Evolutionary conservation across 2,797 vertebrate species (phyloP).

Genomic region (Tarsius wallacei): DNA sequence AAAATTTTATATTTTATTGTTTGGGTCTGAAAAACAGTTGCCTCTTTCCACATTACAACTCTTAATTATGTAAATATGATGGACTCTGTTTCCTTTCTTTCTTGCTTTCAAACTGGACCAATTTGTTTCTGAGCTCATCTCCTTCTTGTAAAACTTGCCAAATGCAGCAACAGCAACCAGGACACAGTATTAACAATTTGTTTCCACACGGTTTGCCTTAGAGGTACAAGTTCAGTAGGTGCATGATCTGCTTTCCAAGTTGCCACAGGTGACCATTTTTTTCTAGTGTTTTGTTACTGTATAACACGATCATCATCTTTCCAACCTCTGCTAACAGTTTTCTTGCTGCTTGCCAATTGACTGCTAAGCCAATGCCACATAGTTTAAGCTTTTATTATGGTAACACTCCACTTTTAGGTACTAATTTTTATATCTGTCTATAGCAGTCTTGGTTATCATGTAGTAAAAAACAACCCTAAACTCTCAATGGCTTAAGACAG

Average conservation of each 20-base stretch:
- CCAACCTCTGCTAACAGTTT: neutral
- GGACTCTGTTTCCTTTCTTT: neutral
- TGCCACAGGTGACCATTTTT: neutral
- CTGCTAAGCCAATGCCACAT: neutral
- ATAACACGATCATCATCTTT: fast-evolving
- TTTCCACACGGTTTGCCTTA: neutral
- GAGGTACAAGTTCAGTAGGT: too few relatives aligned
- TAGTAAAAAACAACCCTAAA: neutral
- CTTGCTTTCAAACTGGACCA: neutral
- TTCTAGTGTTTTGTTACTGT: neutral
- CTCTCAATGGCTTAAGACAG: neutral
- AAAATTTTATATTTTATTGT: neutral
- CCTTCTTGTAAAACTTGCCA: neutral
- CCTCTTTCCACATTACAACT: neutral
- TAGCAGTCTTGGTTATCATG: neutral
- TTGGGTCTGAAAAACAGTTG: neutral
- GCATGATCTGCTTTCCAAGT: neutral
- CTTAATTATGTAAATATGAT: neutral
- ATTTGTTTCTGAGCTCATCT: neutral
- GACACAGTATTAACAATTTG: neutral
- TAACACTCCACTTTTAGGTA: neutral
- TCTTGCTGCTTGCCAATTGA: neutral
- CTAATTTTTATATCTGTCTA: neutral
- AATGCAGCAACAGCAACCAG: neutral
- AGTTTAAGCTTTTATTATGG: neutral